phyloP scores from a whole-genome alignment of 2,797 vertebrate genomes.

The Arvicola amphibius region DNA sequence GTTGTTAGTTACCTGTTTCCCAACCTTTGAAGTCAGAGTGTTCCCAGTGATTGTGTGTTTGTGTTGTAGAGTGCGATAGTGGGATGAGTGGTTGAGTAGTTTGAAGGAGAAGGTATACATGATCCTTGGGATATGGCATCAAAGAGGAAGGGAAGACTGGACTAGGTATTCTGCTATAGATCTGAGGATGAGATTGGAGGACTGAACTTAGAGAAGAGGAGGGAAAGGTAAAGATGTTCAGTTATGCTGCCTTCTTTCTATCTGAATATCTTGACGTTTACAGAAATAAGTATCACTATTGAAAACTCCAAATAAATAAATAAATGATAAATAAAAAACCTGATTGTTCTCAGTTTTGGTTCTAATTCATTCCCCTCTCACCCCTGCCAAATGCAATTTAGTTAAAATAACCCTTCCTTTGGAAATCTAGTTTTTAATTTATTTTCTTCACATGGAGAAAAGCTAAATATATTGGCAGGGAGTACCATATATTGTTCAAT shows the following conservation, averaged over 20 bases:
- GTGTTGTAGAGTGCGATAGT: not conserved
- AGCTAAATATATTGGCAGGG: not conserved
- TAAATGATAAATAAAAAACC: not conserved
- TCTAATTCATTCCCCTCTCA: not conserved
- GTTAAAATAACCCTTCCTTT: constrained; percentile 1
- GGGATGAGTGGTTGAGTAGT: not conserved
- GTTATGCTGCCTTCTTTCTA: not conserved
- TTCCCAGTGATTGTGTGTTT: not conserved
- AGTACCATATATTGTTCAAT: not conserved
- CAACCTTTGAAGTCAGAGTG: too few relatives aligned
- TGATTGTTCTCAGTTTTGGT: not conserved
- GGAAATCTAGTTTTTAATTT: constrained; percentile 22
- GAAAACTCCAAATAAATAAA: not conserved
- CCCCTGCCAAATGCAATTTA: not conserved
- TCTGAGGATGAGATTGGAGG: not conserved
- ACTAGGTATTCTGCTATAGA: not conserved
- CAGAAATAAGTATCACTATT: not conserved
- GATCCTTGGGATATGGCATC: not conserved
- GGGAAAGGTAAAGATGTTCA: not conserved
- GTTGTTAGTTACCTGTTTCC: not conserved
- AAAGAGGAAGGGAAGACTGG: not conserved
- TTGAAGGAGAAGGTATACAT: not conserved
- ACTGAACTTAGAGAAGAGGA: not conserved
- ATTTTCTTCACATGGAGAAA: constrained; percentile 12
- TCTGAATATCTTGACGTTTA: not conserved